Base-by-base conservation (phyloP, 2,888 invertebrate species). In the Erebia epiphron region DNA sequence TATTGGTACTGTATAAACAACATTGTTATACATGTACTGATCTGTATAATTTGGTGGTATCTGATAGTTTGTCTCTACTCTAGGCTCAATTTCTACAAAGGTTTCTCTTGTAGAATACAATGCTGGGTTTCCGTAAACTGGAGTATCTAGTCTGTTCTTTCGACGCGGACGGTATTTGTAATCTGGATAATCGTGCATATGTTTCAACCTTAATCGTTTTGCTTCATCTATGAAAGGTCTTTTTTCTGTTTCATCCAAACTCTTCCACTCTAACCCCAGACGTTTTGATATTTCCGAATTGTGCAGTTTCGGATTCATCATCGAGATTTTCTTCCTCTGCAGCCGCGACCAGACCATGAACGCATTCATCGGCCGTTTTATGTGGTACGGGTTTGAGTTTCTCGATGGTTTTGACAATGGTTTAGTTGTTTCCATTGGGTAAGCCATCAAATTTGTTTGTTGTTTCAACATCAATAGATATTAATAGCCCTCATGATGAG, bases 261-360 rank as follows among this genome's bases (percentile, higher is more conserved):
- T 91, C 86, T 98, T 98, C 98, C 98, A 98, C 83, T 97, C 97
- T 1, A 96, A 95, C 0, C 98, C 98, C 8, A 98, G 89, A 14
- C 97, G 91, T 82, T 98, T 98, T 18, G 97, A 97, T 80, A 98
- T 98, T 85, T 96, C 96, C 0, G 96, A 96, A 79, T 96, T 96
- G 85, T 96, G 96, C 78, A 96, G 91, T 79, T 96, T 96, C 69
- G 98, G 98, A 83, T 98, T 97, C 84, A 97, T 95, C 84, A 95
- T 94, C 0, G 97, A 97, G 86, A 98, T 97, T 83, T 97, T 97
- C 82, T 97, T 95, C 61, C 98, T 88, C 82, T 98, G 98, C 58
- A 98, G 92, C 69, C 98, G 92, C 11, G 98, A 98, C 98, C 99
- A 99, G 14, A 99, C 99, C 99, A 99, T 99, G 92, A 99, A 99